phyloP scores from a whole-genome alignment of 2,888 invertebrate genomes.

The Antitype chi region DNA sequence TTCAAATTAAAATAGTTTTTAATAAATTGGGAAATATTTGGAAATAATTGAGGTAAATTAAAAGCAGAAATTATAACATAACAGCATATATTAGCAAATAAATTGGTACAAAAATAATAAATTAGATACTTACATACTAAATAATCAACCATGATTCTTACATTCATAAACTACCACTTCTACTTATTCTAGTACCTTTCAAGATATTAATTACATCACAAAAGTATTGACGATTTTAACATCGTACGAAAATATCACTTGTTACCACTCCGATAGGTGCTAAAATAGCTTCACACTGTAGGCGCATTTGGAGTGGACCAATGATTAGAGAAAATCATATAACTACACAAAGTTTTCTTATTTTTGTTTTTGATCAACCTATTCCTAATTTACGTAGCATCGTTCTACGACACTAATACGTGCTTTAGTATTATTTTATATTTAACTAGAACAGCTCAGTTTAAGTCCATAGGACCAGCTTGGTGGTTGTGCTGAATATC shows the following conservation, averaged over 20 bases:
- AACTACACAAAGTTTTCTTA: neutral
- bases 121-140: conserved; percentile 19
- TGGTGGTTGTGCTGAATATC: conserved; percentile 88
- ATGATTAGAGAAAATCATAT: neutral
- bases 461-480: conserved; percentile 88
- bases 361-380: neutral
- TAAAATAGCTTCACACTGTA: neutral
- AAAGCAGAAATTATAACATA: conserved; percentile 27
- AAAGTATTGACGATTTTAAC: neutral
- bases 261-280: neutral
- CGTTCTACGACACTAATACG: neutral
- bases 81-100: conserved; percentile 20
- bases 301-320: neutral
- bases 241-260: neutral
- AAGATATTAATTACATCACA: conserved; percentile 14
- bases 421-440: neutral
- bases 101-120: conserved; percentile 34
- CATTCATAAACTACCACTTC: neutral
- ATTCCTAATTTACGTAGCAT: neutral
- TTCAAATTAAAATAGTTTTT: too few species aligned
- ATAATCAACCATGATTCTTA: conserved; percentile 15
- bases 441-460: conserved; percentile 90
- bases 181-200: conserved; percentile 21
- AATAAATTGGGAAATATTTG: too few species aligned
- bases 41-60: conserved; percentile 16